Evolutionary conservation across 2,888 invertebrate genomes (phyloP), one percentile per base, ranked within the genome.

Genomic region (Drosophila tripunctata): DNA sequence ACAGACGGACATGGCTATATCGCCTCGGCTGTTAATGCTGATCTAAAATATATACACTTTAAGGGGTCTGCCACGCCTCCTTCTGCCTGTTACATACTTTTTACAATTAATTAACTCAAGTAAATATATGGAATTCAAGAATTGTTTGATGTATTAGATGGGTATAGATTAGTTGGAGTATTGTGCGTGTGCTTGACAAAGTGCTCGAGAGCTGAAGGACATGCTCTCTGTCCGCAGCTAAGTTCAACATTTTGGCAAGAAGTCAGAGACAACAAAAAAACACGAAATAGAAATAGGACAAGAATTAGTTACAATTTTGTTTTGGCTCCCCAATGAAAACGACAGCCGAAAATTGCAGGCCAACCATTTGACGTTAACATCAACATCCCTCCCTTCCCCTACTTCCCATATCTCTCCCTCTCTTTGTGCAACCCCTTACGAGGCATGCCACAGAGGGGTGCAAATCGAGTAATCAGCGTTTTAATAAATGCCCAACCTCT

Each of bases 381-480:
- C 14, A 14, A 31, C 47, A 3, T 2, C 24, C 24, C 22, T 3
- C 21, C 47, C 47, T 6, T 2, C 24, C 24, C 22, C 6, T 27
- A 27, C 22, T 3, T 40, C 10, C 36, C 21, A 2, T 38, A n/a
- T n/a, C n/a, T 10, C 2, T n/a, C 10, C 19, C 19, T 21, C 6
- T 6, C 10, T 6, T 27, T 17, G 21, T n/a, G 36, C 50, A 48
- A 36, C 35, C 36, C 36, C 27, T 36, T 17, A 3, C 4, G n/a
- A n/a, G 21, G 14, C 31, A 31, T 33, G 48, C 54, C 38, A 35
- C 62, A 40, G 55, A 58, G 75, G 72, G 75, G 51, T 65, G 72
- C 60, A 82, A 82, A 57, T 48, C 64, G 58, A 73, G 77, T 79
- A 83, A 79, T 79, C 78, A 79, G 67, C 78, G 38, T 69, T 78